Conservation (phyloP, 35 echinoderm and acorn worm species). For the Heliocidaris tuberculata region DNA sequence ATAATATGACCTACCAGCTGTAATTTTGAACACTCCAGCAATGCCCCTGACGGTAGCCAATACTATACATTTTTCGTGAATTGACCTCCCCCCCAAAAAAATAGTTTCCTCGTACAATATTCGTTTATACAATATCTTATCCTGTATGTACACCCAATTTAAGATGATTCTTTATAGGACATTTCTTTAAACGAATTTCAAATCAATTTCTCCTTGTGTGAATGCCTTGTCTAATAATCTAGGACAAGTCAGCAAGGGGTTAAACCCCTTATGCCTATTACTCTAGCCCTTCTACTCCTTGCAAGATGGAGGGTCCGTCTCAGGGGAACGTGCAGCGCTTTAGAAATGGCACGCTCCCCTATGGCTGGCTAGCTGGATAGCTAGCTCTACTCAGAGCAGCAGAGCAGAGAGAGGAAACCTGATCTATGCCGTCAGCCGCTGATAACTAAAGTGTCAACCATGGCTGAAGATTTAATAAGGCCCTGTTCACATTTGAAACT, state of each 20-base stretch:
- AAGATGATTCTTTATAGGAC: neutral
- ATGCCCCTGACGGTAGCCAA: too few relatives aligned
- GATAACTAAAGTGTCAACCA: conserved; percentile 11
- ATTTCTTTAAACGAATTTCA: neutral
- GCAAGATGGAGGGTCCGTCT: neutral
- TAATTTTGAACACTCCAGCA: too few relatives aligned
- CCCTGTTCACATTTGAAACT: neutral
- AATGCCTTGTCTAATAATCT: neutral
- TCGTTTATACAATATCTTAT: too few relatives aligned
- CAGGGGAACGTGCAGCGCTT: neutral
- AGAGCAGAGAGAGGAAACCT: neutral
- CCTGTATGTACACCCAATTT: too few relatives aligned
- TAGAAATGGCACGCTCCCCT: neutral
- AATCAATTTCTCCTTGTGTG: neutral
- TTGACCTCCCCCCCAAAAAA: too few relatives aligned
- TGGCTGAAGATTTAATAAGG: conserved; percentile 17
- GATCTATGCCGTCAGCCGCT: neutral
- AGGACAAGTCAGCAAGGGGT: neutral
- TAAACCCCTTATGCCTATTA: neutral
- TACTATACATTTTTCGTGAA: too few relatives aligned
- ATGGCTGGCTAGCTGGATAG: neutral
- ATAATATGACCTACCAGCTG: too few relatives aligned
- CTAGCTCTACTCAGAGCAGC: neutral
- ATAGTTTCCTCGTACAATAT: too few relatives aligned
- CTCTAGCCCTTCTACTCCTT: neutral